Base-by-base conservation (phyloP, 2,797 vertebrate genomes). In the Cephalopachus bancanus region DNA sequence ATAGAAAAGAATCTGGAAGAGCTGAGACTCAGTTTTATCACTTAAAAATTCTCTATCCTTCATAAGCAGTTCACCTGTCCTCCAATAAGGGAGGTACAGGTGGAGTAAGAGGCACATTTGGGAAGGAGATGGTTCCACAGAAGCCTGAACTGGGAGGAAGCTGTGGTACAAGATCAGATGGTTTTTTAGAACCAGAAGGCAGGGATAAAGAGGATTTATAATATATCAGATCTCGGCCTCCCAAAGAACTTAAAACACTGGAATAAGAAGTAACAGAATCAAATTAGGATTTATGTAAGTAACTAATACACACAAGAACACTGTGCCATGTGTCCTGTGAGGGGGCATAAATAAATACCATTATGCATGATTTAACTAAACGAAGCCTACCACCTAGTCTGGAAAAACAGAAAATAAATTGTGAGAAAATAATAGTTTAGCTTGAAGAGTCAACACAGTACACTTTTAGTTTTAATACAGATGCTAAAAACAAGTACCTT, bases 361-460 rank as follows among this genome's bases (percentile, higher is more conserved):
- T 8, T 10, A 14, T 10, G 7, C 11, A 51, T 8, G 62, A 55
- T 30, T 67, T 67, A 83, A 74, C 72, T 33, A 62, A 69, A 65
- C 3, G 33, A 60, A 53, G 67, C 26, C 64, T 53, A 59, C 4
- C 20, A 16, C 57, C 51, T 80, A 24, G 3, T 62, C 10, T 24
- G 51, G n/a, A 20, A 83, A 83, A 84, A 86, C 17, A 44, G 72
- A 89, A 89, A 72, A 75, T 28, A 90, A 71, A 81, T n/a, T 95
- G n/a, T 51, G 69, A 57, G 83, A 84, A 69, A 53, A 53, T 14
- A 84, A 19, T 11, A 59, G 20, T 30, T 87, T 57, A 71, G 28
- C 65, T 37, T 15, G 11, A 91, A 33, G 33, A 9, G 26, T 62
- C 44, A 74, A 60, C n/a, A 57, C 15, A 22, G 9, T 10, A 16